Evolutionary conservation across 2,888 invertebrate species (phyloP).

Genomic region (Dicyrtoma fusca): DNA sequence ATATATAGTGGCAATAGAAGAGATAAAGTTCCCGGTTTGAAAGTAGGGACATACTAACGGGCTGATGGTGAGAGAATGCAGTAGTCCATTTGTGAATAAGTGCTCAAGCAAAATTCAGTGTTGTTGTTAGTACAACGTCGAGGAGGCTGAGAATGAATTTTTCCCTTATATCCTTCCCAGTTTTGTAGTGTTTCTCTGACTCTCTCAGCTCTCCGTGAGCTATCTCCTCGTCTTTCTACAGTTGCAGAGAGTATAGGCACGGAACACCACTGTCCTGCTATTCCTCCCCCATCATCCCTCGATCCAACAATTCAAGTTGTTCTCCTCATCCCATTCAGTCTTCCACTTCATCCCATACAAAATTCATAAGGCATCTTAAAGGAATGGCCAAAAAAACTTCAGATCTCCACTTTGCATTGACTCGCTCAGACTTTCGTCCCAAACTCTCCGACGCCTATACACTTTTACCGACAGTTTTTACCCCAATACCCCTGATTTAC

Average conservation of each 20-base stretch:
- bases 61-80: background rate
- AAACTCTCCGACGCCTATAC: background rate
- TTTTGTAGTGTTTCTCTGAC: background rate
- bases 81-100: conserved; percentile 10
- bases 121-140: background rate
- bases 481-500: conserved; percentile 21
- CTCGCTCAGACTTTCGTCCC: background rate
- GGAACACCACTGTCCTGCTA: conserved; percentile 4
- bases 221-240: background rate
- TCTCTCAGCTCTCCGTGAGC: background rate
- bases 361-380: conserved; percentile 32
- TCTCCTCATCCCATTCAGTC: conserved; percentile 20
- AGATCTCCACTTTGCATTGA: conserved; percentile 13
- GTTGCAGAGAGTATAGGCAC: background rate
- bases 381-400: conserved; percentile 30
- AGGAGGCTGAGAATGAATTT: background rate
- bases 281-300: conserved; percentile 21
- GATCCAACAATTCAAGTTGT: conserved; percentile 19
- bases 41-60: background rate
- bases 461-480: conserved; percentile 22
- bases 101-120: background rate
- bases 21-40: conserved; percentile 18
- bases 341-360: conserved; percentile 26
- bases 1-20: background rate
- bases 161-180: background rate